Evolutionary conservation across 2,888 invertebrate genomes (phyloP).

Genomic region (Melanchra persicariae): DNA sequence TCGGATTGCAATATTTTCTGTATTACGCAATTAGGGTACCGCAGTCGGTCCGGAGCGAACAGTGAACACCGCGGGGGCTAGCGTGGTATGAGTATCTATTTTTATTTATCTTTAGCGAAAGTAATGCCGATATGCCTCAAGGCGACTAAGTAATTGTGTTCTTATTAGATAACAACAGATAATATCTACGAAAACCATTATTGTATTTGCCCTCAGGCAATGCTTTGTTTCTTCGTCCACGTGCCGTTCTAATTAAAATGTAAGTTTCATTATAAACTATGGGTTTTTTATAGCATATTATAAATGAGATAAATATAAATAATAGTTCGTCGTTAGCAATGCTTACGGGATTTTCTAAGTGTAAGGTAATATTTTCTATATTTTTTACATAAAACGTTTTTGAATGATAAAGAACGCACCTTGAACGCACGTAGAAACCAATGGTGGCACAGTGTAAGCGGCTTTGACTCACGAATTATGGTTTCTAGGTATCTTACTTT

Average conservation of each 20-base stretch:
- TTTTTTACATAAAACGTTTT: too few species aligned
- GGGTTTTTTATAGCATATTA: background rate
- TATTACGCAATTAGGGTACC: too few species aligned
- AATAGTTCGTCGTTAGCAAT: background rate
- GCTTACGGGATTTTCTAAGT: background rate
- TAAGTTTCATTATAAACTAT: background rate
- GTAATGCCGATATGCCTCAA: slow-evolving; percentile 11
- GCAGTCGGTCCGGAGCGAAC: background rate
- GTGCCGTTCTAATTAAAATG: slow-evolving; percentile 31
- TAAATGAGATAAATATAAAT: background rate
- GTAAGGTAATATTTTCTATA: background rate
- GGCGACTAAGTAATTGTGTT: slow-evolving; percentile 39
- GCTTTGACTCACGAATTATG: background rate
- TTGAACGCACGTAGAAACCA: too few species aligned
- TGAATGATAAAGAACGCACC: too few species aligned
- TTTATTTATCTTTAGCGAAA: background rate
- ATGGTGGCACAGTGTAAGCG: too few species aligned
- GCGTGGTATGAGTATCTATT: background rate
- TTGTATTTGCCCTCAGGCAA: slow-evolving; percentile 22
- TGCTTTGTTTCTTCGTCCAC: slow-evolving; percentile 22
- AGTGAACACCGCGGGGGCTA: background rate
- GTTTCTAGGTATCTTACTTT: background rate
- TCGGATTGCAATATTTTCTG: too few species aligned
- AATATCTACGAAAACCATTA: slow-evolving; percentile 27
- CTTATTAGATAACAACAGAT: slow-evolving; percentile 32